Base-by-base conservation (phyloP, 2,888 invertebrate species). In the Selenia dentaria region DNA sequence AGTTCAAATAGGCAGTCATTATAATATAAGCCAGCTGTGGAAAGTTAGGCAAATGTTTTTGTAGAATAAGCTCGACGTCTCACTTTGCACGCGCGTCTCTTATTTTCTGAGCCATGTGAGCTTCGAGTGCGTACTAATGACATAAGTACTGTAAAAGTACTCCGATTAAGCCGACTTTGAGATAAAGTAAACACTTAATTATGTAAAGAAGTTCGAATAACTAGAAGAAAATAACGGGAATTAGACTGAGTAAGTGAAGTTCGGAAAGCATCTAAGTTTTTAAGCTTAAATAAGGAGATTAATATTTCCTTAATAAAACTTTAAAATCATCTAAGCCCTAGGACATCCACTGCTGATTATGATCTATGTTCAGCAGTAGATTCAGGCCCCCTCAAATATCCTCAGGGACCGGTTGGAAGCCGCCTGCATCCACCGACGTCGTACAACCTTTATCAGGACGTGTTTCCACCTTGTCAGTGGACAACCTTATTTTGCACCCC, bases 41-140 rank as follows among this genome's bases (percentile, higher is more conserved):
- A 45, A 48, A 54, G 49, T 49, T 54, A 51, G 47, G 47, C 38
- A 54, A 57, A 57, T 57, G 56, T 52, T 52, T 45, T 51, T 51
- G 49, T 44, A 32, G 35, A 40, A 51, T 52, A 43, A 50, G 38
- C 45, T 29, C 5, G 10, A 20, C 31, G 11, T 16, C 22, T 42
- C 32, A 36, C 20, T 33, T 36, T 6, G 9, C 43, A 34, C 37
- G 36, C 33, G 26, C 16, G 24, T n/a, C 35, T 6, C 27, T 38
- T 31, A 22, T 22, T 29, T 27, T 31, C 31, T 31, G 11, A 48
- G 28, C 37, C 48, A 31, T 37, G 33, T 33, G 43, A 48, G n/a
- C 26, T 13, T 29, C 28, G 20, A 41, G 25, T 26, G 45, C 45
- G 34, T 45, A 45, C 51, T 54, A 54, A 51, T 45, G 44, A 47